phyloP scores from a whole-genome alignment of 2,797 vertebrate genomes.

The Sebastes variabilis region DNA sequence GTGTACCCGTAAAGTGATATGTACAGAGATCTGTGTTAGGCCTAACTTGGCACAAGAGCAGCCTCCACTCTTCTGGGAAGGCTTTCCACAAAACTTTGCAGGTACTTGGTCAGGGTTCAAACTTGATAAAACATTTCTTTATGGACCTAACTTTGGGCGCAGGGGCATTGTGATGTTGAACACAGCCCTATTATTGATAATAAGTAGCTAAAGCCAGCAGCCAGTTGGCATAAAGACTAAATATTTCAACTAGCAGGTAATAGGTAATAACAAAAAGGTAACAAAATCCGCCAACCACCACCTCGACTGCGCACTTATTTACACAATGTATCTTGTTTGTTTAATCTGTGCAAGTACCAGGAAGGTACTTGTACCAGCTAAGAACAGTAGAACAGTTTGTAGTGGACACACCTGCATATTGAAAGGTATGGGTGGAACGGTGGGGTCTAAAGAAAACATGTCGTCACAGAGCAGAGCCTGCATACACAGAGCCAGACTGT shows the following conservation, averaged over 20 bases:
- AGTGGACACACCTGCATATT: slow-evolving; percentile 83
- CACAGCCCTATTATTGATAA: not conserved
- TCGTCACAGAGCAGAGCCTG: slow-evolving; percentile 88
- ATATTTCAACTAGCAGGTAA: too few relatives aligned
- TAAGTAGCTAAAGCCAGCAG: too few relatives aligned
- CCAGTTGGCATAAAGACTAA: too few relatives aligned
- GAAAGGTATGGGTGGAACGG: slow-evolving; percentile 90
- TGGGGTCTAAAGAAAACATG: slow-evolving; percentile 92
- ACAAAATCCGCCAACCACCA: too few relatives aligned
- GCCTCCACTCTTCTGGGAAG: not conserved
- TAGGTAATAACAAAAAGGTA: too few relatives aligned
- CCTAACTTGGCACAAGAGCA: not conserved
- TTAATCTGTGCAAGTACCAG: too few relatives aligned
- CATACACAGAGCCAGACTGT: slow-evolving; percentile 89
- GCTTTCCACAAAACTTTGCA: not conserved
- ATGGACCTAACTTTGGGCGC: not conserved
- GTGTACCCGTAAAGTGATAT: not conserved
- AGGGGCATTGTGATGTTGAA: not conserved
- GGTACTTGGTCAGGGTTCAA: not conserved
- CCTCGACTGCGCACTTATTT: too few relatives aligned
- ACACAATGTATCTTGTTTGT: too few relatives aligned
- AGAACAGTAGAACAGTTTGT: not conserved
- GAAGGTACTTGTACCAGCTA: not conserved
- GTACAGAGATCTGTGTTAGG: not conserved
- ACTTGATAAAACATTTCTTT: too few relatives aligned